A percentile compares a stretch with the other conserved stretches of the same genome.
phyloP scores from a whole-genome alignment of 2,888 invertebrate genomes.

The Sipunculus nudus region DNA sequence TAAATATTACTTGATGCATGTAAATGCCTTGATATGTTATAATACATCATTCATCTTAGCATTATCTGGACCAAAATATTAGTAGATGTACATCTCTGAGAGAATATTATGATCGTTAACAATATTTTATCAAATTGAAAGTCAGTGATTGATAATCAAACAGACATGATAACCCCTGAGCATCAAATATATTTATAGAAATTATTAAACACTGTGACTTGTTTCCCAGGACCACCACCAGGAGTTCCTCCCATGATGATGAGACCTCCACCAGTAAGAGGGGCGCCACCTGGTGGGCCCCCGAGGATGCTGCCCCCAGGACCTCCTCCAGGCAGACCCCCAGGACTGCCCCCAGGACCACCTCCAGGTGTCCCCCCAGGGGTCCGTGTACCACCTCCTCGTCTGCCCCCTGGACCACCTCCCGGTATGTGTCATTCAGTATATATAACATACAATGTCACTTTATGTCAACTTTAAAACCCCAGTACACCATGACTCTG shows the following conservation, averaged over 20 bases:
- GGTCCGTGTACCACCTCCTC: slow-evolving; percentile 64
- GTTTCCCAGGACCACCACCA: slow-evolving; percentile 67
- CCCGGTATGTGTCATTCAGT: slow-evolving; percentile 66
- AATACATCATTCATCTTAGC: no score
- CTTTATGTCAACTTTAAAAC: no score
- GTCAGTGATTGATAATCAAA: no score
- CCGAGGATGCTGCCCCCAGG: slow-evolving; percentile 64
- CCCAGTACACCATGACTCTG: no score
- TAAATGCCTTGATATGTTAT: no score
- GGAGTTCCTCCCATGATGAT: slow-evolving; percentile 71
- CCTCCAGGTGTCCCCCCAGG: slow-evolving; percentile 63
- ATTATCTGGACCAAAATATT: no score
- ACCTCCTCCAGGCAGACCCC: slow-evolving; percentile 62
- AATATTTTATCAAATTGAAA: no score
- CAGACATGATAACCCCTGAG: no score
- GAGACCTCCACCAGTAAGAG: slow-evolving; percentile 53
- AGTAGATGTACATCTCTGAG: no score
- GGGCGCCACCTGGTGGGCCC: slow-evolving; percentile 54
- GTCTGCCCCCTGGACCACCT: slow-evolving; percentile 72
- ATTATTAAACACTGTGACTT: background rate
- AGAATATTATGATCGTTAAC: no score
- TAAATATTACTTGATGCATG: no score
- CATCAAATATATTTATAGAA: background rate
- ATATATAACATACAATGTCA: background rate
- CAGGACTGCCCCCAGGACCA: slow-evolving; percentile 63